These are phyloP conservation scores for Fukomys damarensis DNA, from an alignment of 2,113 vertebrate species.

Conservation along the genomic window DNA sequence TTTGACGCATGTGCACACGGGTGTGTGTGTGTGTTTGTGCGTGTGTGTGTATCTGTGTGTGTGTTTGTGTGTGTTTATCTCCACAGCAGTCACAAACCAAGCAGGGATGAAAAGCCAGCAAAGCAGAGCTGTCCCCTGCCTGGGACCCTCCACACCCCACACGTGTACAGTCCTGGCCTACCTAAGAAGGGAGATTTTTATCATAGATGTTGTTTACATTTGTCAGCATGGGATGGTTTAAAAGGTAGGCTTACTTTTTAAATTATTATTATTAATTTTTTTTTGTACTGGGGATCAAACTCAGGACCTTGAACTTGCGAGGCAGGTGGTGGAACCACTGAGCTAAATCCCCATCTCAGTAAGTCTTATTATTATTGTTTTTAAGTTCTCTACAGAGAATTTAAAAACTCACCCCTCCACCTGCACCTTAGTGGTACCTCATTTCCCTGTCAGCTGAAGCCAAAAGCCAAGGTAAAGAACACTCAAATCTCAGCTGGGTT, in stretches of 20 bases:
- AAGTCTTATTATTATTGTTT: not conserved
- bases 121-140: not conserved
- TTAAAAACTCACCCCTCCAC: not conserved
- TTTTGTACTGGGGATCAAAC: too few species aligned
- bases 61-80: too few species aligned
- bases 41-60: not conserved
- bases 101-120: not conserved
- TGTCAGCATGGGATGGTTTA: not conserved
- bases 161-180: fast-evolving
- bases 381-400: not conserved
- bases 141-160: fast-evolving
- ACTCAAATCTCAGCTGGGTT: not conserved
- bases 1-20: not conserved
- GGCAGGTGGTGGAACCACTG: too few species aligned
- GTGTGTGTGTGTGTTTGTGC: not conserved
- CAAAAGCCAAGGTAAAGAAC: not conserved
- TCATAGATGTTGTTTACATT: not conserved
- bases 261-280: too few species aligned
- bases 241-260: not conserved
- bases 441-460: not conserved
- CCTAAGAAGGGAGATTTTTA: not conserved
- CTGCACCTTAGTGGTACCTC: not conserved
- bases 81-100: not conserved
- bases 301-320: too few species aligned
- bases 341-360: too few species aligned